Percentiles rank a stretch among this genome's conserved stretches.
These are phyloP conservation scores for Aethes cnicana DNA, from an alignment of 2,888 invertebrate genomes.

Conservation along the genomic window DNA sequence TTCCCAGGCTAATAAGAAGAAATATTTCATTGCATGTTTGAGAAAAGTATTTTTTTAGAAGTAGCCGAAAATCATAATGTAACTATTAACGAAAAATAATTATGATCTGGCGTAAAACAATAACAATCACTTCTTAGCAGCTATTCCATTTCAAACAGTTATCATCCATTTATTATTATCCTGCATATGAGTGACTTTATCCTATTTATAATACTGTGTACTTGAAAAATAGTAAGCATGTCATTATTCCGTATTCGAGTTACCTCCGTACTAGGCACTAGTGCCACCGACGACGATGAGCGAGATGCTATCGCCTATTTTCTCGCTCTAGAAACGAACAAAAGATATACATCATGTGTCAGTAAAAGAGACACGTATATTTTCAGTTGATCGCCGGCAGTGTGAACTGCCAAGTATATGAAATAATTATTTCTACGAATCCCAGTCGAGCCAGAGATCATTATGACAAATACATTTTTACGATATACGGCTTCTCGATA, in stretches of 20 bases:
- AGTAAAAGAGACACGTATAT: too few relatives aligned
- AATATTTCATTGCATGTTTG: too few relatives aligned
- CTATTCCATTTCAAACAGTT: conserved; percentile 9
- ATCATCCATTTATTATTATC: conserved; percentile 1
- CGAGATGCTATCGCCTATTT: too few relatives aligned
- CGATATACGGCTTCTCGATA: conserved; percentile 1
- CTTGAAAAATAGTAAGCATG: conserved; percentile 39
- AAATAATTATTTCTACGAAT: conserved; percentile 30
- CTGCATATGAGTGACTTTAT: conserved; percentile 4
- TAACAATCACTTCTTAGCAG: conserved; percentile 20
- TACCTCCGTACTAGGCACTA: conserved; percentile 30
- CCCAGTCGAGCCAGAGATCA: conserved; percentile 48
- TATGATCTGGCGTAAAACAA: conserved; percentile 7
- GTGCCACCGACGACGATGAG: too few relatives aligned
- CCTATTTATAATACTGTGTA: conserved; percentile 54
- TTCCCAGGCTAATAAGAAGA: too few relatives aligned
- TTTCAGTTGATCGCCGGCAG: too few relatives aligned
- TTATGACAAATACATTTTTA: conserved; percentile 43
- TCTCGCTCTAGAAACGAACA: too few relatives aligned
- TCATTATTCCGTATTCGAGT: conserved; percentile 50
- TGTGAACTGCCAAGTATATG: too few relatives aligned
- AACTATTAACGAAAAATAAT: conserved; percentile 4
- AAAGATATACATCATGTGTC: too few relatives aligned
- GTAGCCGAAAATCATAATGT: too few relatives aligned
- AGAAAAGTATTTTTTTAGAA: too few relatives aligned